phyloP scores from a whole-genome alignment of 2,113 vertebrate genomes.

The Oncorhynchus gorbuscha region DNA sequence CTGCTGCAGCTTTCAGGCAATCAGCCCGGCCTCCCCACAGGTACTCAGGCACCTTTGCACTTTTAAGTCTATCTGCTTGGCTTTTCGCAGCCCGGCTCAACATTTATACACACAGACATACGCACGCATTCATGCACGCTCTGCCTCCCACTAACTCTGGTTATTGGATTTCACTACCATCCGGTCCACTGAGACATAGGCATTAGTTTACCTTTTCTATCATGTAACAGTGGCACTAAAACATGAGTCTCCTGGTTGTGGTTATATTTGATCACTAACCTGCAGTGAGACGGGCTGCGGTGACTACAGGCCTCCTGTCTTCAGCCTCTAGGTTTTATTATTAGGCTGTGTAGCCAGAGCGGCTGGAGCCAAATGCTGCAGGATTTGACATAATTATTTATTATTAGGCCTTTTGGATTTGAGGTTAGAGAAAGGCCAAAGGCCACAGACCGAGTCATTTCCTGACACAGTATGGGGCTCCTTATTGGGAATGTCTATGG shows the following conservation, averaged over 20 bases:
- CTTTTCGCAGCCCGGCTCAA: not conserved
- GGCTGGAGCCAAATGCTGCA: conserved; percentile 50
- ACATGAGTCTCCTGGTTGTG: conserved; percentile 12
- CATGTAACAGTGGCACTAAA: conserved; percentile 35
- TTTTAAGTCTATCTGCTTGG: conserved; percentile 46
- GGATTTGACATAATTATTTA: conserved; percentile 57
- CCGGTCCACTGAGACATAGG: conserved; percentile 41
- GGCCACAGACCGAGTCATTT: conserved; percentile 54
- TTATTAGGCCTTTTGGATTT: conserved; percentile 35
- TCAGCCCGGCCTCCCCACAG: conserved; percentile 51
- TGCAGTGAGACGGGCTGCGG: conserved; percentile 21
- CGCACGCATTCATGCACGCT: not conserved
- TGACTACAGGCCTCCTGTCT: conserved; percentile 20
- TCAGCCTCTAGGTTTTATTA: conserved; percentile 45
- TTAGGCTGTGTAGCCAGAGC: conserved; percentile 38
- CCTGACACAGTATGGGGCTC: conserved; percentile 36
- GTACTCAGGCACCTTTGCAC: conserved; percentile 49
- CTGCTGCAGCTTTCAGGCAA: conserved; percentile 50
- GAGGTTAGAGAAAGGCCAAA: conserved; percentile 45
- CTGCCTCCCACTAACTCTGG: conserved; percentile 79
- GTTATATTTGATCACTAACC: conserved; percentile 37
- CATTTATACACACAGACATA: not conserved
- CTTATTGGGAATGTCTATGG: conserved; percentile 39
- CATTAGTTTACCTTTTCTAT: conserved; percentile 46
- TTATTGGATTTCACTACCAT: conserved; percentile 48